These are phyloP conservation scores for Odocoileus virginianus DNA, from an alignment of 2,113 vertebrate species.

Conservation along the genomic window DNA sequence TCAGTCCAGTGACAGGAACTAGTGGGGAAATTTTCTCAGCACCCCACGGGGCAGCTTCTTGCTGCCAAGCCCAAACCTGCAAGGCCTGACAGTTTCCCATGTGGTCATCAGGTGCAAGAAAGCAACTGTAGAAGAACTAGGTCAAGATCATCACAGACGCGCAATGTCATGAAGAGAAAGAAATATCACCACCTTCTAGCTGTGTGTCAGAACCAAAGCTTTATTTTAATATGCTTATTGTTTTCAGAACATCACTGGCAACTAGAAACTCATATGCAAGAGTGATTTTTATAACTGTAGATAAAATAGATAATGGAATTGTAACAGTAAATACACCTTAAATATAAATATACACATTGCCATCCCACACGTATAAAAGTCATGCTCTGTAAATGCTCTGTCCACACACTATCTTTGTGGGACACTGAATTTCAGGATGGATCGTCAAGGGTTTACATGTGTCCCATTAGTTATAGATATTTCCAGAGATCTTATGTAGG, in stretches of 20 bases:
- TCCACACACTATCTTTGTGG: neutral
- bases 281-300: conserved; percentile 69
- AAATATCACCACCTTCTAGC: neutral
- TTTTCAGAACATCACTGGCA: conserved; percentile 76
- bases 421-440: conserved; percentile 46
- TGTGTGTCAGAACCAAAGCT: conserved; percentile 19
- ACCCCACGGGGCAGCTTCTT: fast-evolving
- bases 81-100: neutral
- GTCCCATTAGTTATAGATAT: neutral
- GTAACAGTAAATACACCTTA: conserved; percentile 61
- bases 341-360: conserved; percentile 54
- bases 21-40: neutral
- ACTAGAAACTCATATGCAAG: conserved; percentile 79
- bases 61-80: neutral
- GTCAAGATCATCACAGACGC: no score
- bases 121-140: neutral
- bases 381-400: conserved; percentile 72
- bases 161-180: neutral
- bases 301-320: conserved; percentile 73
- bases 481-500: conserved; percentile 59
- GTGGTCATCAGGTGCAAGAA: neutral
- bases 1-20: neutral
- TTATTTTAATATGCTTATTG: conserved; percentile 57
- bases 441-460: conserved; percentile 21
- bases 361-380: conserved; percentile 52